Evolutionary conservation across 2,888 invertebrate species (phyloP), one percentile per base, ranked within the genome.

Genomic region (Serrognathus titanus): DNA sequence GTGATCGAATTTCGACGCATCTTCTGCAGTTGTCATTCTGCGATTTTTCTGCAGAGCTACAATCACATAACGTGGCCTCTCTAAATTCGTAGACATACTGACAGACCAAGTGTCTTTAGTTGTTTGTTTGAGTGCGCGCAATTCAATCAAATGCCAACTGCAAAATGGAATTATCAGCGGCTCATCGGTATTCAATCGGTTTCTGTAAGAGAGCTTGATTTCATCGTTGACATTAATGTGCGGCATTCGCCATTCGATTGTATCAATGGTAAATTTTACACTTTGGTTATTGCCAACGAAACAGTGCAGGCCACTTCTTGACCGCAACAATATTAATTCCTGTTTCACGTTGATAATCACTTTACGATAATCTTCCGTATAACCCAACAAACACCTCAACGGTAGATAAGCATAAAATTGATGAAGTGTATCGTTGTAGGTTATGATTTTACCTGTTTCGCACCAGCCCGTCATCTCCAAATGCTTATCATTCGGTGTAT

Each of bases 321-420:
- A 61, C 51, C 73, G 61, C 9, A 64, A 63, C 9, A 76, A 53
- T 39, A 71, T 64, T 13, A 72, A 55, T 62, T 76, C 74, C 68
- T 75, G 75, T 64, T 72, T 72, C 51, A 66, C 67, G 59, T 75
- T 75, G 1, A 74, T 62, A 48, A 74, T 61, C 43, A 75, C 67
- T 62, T 69, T 70, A 35, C 66, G 68, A 59, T 70, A 75, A 61
- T 75, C 70, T 58, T 72, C 70, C 20, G 66, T 64, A 62, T 71
- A 71, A 2, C 72, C 73, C 7, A 74, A 51, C 11, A 75, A 36
- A 48, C 63, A 59, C 57, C 65, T 68, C 9, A 75, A 59, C 11
- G 72, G 72, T 31, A 75, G 60, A 51, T 59, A 68, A 55, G 70
- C 64, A 62, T 70, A 64, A 55, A 71, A 71, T n/a, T 55, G 8